phyloP scores from a whole-genome alignment of 1,140 invertebrate species.

The Micrasema minimum region DNA sequence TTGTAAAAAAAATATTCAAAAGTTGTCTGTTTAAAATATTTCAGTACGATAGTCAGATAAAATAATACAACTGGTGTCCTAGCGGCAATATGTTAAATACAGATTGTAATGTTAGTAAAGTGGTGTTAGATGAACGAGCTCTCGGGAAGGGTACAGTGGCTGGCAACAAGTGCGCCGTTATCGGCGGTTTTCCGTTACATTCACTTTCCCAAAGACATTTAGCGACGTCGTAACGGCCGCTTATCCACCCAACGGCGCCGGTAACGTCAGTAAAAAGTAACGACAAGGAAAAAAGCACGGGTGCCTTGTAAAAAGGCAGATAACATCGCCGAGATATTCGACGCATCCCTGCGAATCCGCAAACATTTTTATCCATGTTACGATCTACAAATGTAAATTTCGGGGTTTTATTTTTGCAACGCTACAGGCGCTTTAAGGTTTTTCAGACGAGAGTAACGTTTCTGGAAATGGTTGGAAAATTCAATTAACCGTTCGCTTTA shows the following conservation, averaged over 20 bases:
- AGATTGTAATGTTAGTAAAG: constrained; percentile 9
- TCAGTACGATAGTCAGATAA: too few species aligned
- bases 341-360: too few species aligned
- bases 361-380: too few species aligned
- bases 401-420: not conserved
- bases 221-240: constrained; percentile 39
- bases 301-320: not conserved
- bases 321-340: too few species aligned
- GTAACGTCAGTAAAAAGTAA: constrained; percentile 12
- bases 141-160: not conserved
- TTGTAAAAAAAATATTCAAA: too few species aligned
- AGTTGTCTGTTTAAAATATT: too few species aligned
- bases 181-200: constrained; percentile 45
- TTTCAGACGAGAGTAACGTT: constrained; percentile 10
- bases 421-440: constrained; percentile 3
- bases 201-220: constrained; percentile 42
- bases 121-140: not conserved
- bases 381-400: too few species aligned
- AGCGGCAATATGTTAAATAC: constrained; percentile 2
- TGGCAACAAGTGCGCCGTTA: constrained; percentile 45
- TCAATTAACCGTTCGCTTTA: constrained; percentile 22
- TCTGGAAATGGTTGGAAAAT: constrained; percentile 12
- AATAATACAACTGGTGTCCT: too few species aligned
- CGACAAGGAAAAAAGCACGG: not conserved
- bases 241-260: constrained; percentile 37